Evolutionary conservation across 1,140 invertebrate genomes (phyloP), one percentile per base, ranked within the genome.

Genomic region (Aricia agestis): DNA sequence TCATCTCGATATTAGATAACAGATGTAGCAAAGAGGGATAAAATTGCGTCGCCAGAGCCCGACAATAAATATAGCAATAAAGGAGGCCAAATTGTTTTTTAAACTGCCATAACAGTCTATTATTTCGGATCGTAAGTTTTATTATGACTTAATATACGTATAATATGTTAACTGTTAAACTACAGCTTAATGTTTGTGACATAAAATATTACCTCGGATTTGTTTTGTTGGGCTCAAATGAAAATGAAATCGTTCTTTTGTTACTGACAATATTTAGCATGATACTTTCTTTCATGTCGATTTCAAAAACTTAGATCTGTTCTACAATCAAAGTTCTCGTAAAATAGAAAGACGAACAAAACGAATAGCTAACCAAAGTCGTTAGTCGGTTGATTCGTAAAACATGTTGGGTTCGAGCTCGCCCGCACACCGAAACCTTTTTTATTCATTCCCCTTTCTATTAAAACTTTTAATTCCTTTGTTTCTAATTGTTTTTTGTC

Each of bases 381-480:
- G 59, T 63, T 63, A 63, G 59, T 63, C 17, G 59, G 59, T 63
- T 63, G 59, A 63, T 63, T 63, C 59, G 59, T 17, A 19, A 25
- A 63, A 63, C 59, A 63, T 63, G 59, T 63, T 25, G 18, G 11
- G 18, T 18, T 63, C 10, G 59, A 19, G 18, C 18, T 63, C 19
- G 18, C 19, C 19, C 18, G 18, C 59, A 19, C 9, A 18, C 18
- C 18, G 18, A 63, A 25, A 63, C 59, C 59, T 63, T 63, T 63
- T 63, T 63, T 63, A 52, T 52, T 52, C 18, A 63, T 63, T 63
- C 59, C 59, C 7, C 19, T 63, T 63, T 63, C 59, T 19, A 63
- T 63, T 63, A 63, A 63, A 63, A 63, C 59, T 63, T 63, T 25
- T 63, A 63, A 63, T 63, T 63, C 59, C 10, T 63, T 63, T 63